These are phyloP conservation scores for Trilocha varians DNA, from an alignment of 2,888 invertebrate genomes.

Conservation along the genomic window DNA sequence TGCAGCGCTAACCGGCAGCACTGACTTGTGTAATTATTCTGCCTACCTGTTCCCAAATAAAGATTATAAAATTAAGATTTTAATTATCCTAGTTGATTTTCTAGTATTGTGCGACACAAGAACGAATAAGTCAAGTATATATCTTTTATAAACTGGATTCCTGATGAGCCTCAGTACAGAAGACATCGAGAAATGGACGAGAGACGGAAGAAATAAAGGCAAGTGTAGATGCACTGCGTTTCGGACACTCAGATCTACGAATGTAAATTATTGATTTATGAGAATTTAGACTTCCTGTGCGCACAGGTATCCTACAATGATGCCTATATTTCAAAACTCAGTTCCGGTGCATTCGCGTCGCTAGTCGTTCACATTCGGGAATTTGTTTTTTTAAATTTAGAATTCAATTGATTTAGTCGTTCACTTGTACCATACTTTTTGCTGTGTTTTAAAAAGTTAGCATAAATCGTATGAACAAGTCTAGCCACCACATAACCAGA, in stretches of 20 bases:
- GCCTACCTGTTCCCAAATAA: no score
- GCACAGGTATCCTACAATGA: not conserved
- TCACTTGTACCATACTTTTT: no score
- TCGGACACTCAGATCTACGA: not conserved
- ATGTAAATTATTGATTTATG: not conserved
- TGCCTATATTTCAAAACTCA: not conserved
- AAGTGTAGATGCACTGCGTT: not conserved
- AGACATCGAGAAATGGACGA: conserved; percentile 24
- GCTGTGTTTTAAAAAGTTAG: no score
- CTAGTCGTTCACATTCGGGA: not conserved
- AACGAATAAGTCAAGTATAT: not conserved
- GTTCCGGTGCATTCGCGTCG: not conserved
- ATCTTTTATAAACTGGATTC: conserved; percentile 7
- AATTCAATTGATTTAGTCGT: no score
- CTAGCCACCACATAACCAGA: no score
- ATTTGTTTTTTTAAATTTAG: no score
- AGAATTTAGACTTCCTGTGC: not conserved
- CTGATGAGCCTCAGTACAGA: conserved; percentile 13
- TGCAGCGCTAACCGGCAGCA: no score
- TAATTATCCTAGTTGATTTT: no score
- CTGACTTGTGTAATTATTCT: no score
- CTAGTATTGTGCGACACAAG: no score
- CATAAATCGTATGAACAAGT: no score
- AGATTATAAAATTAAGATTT: no score
- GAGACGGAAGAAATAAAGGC: conserved; percentile 24